A percentile compares a stretch with the other conserved stretches of the same genome.
phyloP scores from a whole-genome alignment of 2,113 vertebrate genomes.

The Aplodontia rufa region DNA sequence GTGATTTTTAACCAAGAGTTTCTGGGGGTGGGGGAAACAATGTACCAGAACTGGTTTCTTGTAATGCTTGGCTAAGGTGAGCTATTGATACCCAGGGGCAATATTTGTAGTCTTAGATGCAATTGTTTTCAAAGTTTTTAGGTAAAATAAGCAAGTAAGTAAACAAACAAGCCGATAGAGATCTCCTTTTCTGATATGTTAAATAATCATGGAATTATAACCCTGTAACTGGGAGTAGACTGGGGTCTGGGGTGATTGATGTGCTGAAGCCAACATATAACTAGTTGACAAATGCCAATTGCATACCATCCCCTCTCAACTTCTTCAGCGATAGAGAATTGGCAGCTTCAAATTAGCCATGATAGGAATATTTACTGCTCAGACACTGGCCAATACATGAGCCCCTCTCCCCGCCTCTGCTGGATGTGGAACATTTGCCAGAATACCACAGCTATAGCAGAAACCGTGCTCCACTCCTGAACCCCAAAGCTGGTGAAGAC shows the following conservation, averaged over 20 bases:
- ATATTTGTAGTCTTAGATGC: background rate
- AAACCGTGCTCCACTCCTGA: background rate
- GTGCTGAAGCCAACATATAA: background rate
- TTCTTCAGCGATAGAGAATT: background rate
- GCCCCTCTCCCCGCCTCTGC: background rate
- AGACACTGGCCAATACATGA: background rate
- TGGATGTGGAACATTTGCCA: background rate
- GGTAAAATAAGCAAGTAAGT: background rate
- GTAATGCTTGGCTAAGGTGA: background rate
- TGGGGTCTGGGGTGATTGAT: rapidly evolving
- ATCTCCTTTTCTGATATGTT: conserved; percentile 4
- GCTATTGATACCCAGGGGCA: background rate
- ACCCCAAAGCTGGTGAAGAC: background rate
- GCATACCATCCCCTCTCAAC: background rate
- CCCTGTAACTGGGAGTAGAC: no score
- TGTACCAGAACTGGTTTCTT: background rate
- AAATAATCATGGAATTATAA: background rate
- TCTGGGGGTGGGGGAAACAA: background rate
- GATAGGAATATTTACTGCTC: background rate
- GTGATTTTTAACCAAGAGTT: conserved; percentile 27
- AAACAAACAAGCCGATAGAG: background rate
- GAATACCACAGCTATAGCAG: background rate
- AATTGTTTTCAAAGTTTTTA: conserved; percentile 21
- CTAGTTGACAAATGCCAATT: background rate
- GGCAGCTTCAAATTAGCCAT: background rate